A percentile compares a stretch with the other conserved stretches of the same genome.
phyloP scores from a whole-genome alignment of 2,797 vertebrate species.

The Smutsia temminckii region DNA sequence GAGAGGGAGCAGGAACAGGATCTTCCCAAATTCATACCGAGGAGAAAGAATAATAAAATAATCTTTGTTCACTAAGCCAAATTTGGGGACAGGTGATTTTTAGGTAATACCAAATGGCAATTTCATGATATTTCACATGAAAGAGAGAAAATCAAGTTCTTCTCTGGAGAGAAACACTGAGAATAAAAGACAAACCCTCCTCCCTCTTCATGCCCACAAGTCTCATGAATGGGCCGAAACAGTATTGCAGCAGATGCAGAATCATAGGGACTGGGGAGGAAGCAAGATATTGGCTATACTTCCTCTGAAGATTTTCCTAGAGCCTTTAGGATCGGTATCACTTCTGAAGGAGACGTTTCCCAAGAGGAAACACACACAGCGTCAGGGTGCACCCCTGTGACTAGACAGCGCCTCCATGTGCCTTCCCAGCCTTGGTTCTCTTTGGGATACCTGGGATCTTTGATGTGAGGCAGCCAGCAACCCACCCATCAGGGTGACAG shows the following conservation, averaged over 20 bases:
- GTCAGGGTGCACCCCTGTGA: constrained; percentile 75
- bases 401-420: constrained; percentile 80
- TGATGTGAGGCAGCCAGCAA: constrained; percentile 77
- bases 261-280: accelerated
- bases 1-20: background rate
- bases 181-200: background rate
- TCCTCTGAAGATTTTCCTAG: background rate
- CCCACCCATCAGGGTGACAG: constrained; percentile 74
- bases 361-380: constrained; percentile 71
- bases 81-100: background rate
- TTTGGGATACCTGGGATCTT: constrained; percentile 75
- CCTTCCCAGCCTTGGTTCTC: constrained; percentile 80
- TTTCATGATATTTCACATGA: background rate
- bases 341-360: constrained; percentile 71
- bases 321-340: constrained; percentile 67
- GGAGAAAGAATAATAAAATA: background rate
- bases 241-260: too few species aligned
- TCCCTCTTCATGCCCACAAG: accelerated
- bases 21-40: background rate
- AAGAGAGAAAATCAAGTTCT: background rate
- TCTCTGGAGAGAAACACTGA: background rate
- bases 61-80: background rate
- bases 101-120: background rate
- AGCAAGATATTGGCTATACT: background rate
- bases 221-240: accelerated